Evolutionary conservation across 2,888 invertebrate genomes (phyloP).

Genomic region (Habroteleia sp.): DNA sequence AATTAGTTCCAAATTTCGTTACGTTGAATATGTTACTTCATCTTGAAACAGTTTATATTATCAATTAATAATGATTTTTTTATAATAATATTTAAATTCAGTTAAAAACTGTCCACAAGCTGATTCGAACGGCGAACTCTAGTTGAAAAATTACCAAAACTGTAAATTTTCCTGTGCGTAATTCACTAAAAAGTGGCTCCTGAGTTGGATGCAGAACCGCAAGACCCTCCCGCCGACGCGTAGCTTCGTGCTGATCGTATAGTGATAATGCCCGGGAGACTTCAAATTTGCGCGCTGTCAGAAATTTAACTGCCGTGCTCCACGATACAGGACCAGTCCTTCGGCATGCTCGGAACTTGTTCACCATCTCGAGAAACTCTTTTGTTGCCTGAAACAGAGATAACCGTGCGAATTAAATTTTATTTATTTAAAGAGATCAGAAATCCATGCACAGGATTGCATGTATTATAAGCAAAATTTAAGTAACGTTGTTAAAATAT

Average conservation of each 20-base stretch:
- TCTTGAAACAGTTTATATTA: no score
- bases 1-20: no score
- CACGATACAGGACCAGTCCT: slow-evolving; percentile 86
- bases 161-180: slow-evolving; percentile 97
- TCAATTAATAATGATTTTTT: no score
- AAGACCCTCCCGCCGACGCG: slow-evolving; percentile 92
- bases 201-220: slow-evolving; percentile 90
- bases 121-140: slow-evolving; percentile 4
- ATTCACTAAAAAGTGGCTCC: slow-evolving; percentile 92
- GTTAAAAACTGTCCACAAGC: slow-evolving; percentile 8
- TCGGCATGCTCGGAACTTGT: slow-evolving; percentile 83
- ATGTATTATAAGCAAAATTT: no score
- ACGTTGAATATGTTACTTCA: no score
- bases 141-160: slow-evolving; percentile 86
- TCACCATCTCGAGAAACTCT: slow-evolving; percentile 90
- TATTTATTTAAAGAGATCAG: no score
- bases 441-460: no score
- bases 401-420: no score
- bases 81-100: no score
- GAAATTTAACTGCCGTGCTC: slow-evolving; percentile 95
- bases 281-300: slow-evolving; percentile 97
- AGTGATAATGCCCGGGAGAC: slow-evolving; percentile 93
- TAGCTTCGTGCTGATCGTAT: slow-evolving; percentile 96
- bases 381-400: slow-evolving; percentile 89
- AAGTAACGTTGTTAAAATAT: no score